These are phyloP conservation scores for Pelmatolapia mariae DNA, from an alignment of 2,113 vertebrate species.

Conservation along the genomic window DNA sequence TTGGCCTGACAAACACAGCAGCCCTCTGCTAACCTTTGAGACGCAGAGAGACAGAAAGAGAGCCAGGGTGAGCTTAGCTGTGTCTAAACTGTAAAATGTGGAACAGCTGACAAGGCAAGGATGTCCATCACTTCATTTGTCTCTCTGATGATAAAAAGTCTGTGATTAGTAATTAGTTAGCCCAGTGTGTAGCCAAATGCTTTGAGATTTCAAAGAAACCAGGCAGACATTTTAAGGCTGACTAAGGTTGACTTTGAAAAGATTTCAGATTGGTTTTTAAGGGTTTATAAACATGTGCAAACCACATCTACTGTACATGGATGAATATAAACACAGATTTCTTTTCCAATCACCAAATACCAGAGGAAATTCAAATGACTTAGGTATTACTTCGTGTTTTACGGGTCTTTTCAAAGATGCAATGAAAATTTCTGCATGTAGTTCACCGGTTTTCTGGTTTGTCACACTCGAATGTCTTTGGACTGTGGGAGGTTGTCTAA, in stretches of 20 bases:
- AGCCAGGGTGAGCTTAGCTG: background rate
- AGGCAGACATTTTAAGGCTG: background rate
- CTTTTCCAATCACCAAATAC: background rate
- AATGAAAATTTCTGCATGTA: background rate
- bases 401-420: background rate
- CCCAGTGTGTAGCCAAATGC: background rate
- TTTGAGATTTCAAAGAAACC: background rate
- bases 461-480: background rate
- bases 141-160: background rate
- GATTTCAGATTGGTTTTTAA: background rate
- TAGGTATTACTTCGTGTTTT: background rate
- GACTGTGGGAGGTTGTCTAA: background rate
- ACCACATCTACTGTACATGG: background rate
- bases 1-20: slow-evolving; percentile 72
- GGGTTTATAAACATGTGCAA: background rate
- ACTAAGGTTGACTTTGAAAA: background rate
- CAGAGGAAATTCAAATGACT: background rate
- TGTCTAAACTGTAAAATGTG: slow-evolving; percentile 4
- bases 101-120: slow-evolving; percentile 4
- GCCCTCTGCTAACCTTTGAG: slow-evolving; percentile 74
- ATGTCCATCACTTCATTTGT: background rate
- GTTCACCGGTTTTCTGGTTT: background rate
- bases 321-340: background rate
- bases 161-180: background rate
- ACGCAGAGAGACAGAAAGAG: slow-evolving; percentile 26